These are phyloP conservation scores for Ataeniobius toweri DNA, from an alignment of 2,797 vertebrate genomes.

Conservation along the genomic window DNA sequence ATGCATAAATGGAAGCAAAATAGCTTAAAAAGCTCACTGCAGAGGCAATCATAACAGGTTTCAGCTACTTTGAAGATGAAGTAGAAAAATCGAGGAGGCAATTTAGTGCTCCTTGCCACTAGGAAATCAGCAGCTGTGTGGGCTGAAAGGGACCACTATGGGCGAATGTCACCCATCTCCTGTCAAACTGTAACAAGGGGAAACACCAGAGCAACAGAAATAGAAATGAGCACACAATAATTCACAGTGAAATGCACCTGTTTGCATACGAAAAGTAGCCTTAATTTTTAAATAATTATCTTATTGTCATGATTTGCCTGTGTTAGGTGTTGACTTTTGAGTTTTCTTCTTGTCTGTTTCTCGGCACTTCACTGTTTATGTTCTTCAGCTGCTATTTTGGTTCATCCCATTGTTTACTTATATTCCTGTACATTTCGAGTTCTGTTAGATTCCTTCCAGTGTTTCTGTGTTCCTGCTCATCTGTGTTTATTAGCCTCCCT, in stretches of 20 bases:
- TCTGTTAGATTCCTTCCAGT: no score
- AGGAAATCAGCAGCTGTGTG: slow-evolving; percentile 35
- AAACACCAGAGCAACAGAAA: slow-evolving; percentile 52
- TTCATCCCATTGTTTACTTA: no score
- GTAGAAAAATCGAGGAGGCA: slow-evolving; percentile 28
- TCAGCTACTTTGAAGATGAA: slow-evolving; percentile 8
- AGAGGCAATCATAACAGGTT: slow-evolving; percentile 25
- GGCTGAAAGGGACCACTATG: slow-evolving; percentile 23
- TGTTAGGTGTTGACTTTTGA: no score
- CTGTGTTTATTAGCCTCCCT: no score
- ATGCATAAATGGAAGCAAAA: slow-evolving; percentile 20
- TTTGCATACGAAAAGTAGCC: background rate
- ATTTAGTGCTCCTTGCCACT: slow-evolving; percentile 28
- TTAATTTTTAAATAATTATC: background rate
- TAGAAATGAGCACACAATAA: slow-evolving; percentile 44
- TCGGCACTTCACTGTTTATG: no score
- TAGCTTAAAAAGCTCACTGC: background rate
- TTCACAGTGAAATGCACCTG: slow-evolving; percentile 6
- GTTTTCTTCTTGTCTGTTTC: no score
- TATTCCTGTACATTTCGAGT: no score
- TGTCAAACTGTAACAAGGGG: slow-evolving; percentile 51
- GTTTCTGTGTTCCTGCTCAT: no score
- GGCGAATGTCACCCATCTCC: slow-evolving; percentile 57
- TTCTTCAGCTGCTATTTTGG: no score
- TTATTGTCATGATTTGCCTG: no score